phyloP scores from a whole-genome alignment of 2,797 vertebrate species.

The Aselliscus stoliczkanus region DNA sequence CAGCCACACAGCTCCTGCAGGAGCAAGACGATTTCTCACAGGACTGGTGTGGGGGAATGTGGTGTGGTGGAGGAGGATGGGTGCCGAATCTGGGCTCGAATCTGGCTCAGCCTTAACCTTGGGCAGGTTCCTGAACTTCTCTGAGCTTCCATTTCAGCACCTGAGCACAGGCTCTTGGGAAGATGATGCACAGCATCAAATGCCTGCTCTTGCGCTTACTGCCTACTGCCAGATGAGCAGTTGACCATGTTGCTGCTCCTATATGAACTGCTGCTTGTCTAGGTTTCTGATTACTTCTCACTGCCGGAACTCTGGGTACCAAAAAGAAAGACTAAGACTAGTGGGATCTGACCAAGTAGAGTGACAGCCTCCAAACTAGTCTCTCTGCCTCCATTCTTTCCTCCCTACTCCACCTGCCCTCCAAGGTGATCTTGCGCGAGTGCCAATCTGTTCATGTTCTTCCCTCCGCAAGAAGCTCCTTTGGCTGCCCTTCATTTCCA shows the following conservation, averaged over 20 bases:
- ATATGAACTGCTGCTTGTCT: not conserved
- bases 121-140: not conserved
- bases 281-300: not conserved
- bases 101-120: not conserved
- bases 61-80: not conserved
- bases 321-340: not conserved
- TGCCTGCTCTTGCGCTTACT: accelerated
- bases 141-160: not conserved
- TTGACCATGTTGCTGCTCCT: not conserved
- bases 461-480: not conserved
- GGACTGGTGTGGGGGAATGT: not conserved
- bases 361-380: not conserved
- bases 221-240: not conserved
- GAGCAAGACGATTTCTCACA: not conserved
- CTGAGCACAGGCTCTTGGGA: not conserved
- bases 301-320: not conserved
- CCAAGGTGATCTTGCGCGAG: not conserved
- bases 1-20: not conserved
- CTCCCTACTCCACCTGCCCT: not conserved
- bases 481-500: not conserved
- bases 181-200: not conserved
- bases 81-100: not conserved
- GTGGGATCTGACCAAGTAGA: not conserved
- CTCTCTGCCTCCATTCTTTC: not conserved
- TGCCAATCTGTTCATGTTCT: not conserved